Conservation (phyloP, 1,140 invertebrate species). For the Trissolcus basalis region DNA sequence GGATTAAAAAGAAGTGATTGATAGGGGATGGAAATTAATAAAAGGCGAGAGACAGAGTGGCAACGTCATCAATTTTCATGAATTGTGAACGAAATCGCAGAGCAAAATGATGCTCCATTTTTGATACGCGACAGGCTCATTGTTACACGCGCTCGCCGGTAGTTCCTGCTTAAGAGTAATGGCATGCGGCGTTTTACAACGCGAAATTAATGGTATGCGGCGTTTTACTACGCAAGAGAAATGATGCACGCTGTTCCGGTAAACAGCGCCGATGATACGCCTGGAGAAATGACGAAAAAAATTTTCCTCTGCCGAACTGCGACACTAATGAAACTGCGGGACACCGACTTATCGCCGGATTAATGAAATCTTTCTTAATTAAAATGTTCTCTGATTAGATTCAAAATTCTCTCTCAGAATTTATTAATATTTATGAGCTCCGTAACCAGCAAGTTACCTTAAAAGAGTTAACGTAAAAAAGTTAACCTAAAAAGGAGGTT, state of each 20-base stretch:
- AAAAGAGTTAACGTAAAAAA: too few relatives aligned
- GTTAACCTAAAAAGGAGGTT: too few relatives aligned
- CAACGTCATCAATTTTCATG: constrained; percentile 58
- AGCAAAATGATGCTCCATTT: constrained; percentile 46
- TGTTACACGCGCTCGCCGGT: constrained; percentile 44
- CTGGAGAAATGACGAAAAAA: constrained; percentile 48
- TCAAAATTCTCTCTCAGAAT: too few relatives aligned
- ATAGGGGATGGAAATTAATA: too few relatives aligned
- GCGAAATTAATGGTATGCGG: constrained; percentile 58
- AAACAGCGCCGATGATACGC: constrained; percentile 53
- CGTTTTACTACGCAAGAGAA: constrained; percentile 57
- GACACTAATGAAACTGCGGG: constrained; percentile 35
- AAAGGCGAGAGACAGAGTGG: constrained; percentile 12
- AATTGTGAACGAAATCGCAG: constrained; percentile 50
- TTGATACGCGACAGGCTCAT: constrained; percentile 39
- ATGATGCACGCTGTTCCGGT: constrained; percentile 51
- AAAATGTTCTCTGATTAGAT: too few relatives aligned
- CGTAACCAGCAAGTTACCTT: too few relatives aligned
- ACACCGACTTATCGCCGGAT: constrained; percentile 10
- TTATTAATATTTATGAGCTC: too few relatives aligned
- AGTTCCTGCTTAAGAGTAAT: constrained; percentile 59
- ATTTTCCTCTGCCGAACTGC: constrained; percentile 32
- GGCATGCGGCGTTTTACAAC: constrained; percentile 59
- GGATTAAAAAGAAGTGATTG: constrained; percentile 12
- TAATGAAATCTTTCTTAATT: constrained; percentile 22